phyloP scores from a whole-genome alignment of 2,888 invertebrate genomes.

The Cephus runcator region DNA sequence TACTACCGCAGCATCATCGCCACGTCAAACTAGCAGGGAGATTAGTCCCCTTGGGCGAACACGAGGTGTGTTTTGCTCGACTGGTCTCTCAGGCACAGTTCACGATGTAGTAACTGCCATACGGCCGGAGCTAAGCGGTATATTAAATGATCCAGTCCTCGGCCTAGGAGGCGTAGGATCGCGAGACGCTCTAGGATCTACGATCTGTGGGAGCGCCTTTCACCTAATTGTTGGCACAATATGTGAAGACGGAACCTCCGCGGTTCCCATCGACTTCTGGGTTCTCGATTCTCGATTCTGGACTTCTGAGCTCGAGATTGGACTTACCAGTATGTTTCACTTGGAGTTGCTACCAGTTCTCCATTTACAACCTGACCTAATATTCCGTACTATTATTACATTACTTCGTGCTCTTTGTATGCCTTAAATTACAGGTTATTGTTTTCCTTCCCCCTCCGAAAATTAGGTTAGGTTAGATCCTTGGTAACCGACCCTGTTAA shows the following conservation, averaged over 20 bases:
- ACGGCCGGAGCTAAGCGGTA: slow-evolving; percentile 42
- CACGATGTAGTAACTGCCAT: slow-evolving; percentile 34
- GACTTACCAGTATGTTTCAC: slow-evolving; percentile 4
- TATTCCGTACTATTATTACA: background rate
- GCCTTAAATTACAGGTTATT: slow-evolving; percentile 1
- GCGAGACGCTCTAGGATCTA: slow-evolving; percentile 13
- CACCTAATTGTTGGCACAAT: slow-evolving; percentile 65
- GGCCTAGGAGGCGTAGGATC: slow-evolving; percentile 3
- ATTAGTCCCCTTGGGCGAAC: slow-evolving; percentile 53
- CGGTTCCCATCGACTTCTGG: slow-evolving; percentile 59
- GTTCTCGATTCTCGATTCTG: background rate
- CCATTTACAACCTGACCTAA: background rate
- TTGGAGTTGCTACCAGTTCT: slow-evolving; percentile 11
- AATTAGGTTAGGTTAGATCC: background rate
- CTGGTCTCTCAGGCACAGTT: slow-evolving; percentile 27
- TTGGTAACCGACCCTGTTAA: background rate
- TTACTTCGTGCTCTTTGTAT: slow-evolving; percentile 8
- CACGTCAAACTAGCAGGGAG: slow-evolving; percentile 47
- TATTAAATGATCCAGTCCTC: slow-evolving; percentile 54
- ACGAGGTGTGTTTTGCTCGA: slow-evolving; percentile 48
- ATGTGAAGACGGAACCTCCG: slow-evolving; percentile 62
- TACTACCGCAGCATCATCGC: slow-evolving; percentile 49
- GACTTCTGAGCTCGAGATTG: background rate
- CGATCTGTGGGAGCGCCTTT: slow-evolving; percentile 62
- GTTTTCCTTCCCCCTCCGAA: background rate